phyloP scores from a whole-genome alignment of 2,113 vertebrate genomes.

The Neofelis nebulosa region DNA sequence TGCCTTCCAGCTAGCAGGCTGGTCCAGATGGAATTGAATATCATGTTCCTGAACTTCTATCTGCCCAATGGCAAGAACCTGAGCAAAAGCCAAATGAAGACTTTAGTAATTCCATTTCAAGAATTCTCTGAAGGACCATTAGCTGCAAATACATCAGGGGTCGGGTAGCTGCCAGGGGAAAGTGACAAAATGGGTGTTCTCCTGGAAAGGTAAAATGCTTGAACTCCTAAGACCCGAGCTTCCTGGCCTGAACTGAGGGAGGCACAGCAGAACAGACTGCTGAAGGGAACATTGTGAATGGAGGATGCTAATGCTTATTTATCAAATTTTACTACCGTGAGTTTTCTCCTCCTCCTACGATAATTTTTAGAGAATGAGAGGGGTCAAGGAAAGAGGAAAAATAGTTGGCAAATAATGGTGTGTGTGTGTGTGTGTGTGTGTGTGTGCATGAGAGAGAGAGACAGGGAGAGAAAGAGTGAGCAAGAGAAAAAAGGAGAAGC shows the following conservation, averaged over 20 bases:
- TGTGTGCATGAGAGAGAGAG: background rate
- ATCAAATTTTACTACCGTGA: background rate
- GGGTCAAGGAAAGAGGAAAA: background rate
- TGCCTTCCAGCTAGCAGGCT: background rate
- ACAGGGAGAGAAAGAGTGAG: background rate
- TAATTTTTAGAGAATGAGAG: background rate
- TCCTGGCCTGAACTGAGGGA: background rate
- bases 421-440: background rate
- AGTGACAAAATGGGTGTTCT: background rate
- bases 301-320: background rate
- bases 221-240: background rate
- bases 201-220: background rate
- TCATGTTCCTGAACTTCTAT: background rate
- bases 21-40: background rate
- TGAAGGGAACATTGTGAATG: background rate
- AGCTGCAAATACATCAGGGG: background rate
- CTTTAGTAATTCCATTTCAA: slow-evolving; percentile 27
- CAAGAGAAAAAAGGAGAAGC: background rate
- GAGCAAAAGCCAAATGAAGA: slow-evolving; percentile 6
- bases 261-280: background rate
- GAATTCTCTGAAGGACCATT: background rate
- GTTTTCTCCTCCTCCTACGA: background rate
- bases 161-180: background rate
- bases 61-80: background rate
- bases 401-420: background rate